Evolutionary conservation across 2,888 invertebrate species (phyloP).

Genomic region (Horisme vitalbata): DNA sequence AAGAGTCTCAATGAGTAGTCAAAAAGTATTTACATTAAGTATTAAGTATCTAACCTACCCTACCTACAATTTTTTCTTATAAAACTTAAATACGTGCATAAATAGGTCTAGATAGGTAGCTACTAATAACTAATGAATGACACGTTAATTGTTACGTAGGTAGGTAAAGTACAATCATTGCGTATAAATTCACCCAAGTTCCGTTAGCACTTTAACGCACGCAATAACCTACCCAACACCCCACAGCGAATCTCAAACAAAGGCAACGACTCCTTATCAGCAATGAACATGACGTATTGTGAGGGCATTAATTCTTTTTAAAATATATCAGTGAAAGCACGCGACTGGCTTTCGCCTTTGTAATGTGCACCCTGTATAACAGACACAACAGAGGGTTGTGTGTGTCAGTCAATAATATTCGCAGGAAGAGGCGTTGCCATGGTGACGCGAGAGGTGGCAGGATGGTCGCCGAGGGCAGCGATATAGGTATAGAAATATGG

Average conservation of each 20-base stretch:
- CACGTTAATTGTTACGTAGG: background rate
- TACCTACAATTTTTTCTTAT: too few relatives aligned
- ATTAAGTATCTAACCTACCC: too few relatives aligned
- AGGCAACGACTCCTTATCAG: constrained; percentile 63
- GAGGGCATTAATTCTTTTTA: constrained; percentile 59
- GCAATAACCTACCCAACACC: constrained; percentile 42
- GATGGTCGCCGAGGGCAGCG: constrained; percentile 58
- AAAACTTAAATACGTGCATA: too few relatives aligned
- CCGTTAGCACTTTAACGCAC: constrained; percentile 41
- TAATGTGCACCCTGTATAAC: constrained; percentile 13
- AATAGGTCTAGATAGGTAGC: too few relatives aligned
- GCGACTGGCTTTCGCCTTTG: constrained; percentile 39
- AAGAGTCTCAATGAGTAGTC: too few relatives aligned
- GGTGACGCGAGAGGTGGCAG: constrained; percentile 62
- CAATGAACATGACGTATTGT: constrained; percentile 64
- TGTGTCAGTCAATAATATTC: constrained; percentile 70
- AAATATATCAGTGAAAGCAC: constrained; percentile 67
- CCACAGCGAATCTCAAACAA: constrained; percentile 50
- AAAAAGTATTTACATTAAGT: too few relatives aligned
- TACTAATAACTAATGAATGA: too few relatives aligned
- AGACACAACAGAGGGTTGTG: constrained; percentile 32
- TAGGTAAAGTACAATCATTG: background rate
- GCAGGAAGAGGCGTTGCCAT: constrained; percentile 73
- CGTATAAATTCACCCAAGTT: constrained; percentile 17
- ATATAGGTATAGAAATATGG: too few relatives aligned